Evolutionary conservation across 2,888 invertebrate species (phyloP).

Genomic region (Parnassius smintheus): DNA sequence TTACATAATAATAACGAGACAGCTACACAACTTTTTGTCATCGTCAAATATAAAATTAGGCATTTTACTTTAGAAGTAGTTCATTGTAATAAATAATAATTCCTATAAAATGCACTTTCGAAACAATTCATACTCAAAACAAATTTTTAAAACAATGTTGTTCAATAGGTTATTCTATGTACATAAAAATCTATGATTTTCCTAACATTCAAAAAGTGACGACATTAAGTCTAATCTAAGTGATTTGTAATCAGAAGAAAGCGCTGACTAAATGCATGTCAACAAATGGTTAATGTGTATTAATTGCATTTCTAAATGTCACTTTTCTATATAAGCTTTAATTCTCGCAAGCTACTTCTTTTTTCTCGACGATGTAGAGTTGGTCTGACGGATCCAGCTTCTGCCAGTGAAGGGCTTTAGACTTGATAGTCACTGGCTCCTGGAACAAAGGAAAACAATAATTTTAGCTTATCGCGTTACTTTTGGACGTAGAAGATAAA

Average conservation of each 20-base stretch:
- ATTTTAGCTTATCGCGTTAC: too few relatives aligned
- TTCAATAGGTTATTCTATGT: too few relatives aligned
- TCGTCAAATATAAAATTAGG: too few relatives aligned
- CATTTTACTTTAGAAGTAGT: too few relatives aligned
- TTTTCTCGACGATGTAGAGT: constrained; percentile 59
- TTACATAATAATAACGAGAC: too few relatives aligned
- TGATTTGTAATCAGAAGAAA: constrained; percentile 4
- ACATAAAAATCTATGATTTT: not conserved
- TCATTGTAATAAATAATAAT: too few relatives aligned
- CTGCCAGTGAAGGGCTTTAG: constrained; percentile 71
- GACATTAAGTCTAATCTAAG: not conserved
- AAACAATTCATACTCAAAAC: too few relatives aligned
- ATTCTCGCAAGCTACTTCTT: constrained; percentile 41
- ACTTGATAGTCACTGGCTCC: constrained; percentile 69
- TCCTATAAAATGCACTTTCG: too few relatives aligned
- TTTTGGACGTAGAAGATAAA: too few relatives aligned
- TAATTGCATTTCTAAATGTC: not conserved
- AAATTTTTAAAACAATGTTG: too few relatives aligned
- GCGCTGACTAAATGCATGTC: not conserved
- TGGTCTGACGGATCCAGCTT: constrained; percentile 70
- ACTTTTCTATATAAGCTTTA: constrained; percentile 34
- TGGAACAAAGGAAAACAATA: constrained; percentile 43
- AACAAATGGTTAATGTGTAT: not conserved
- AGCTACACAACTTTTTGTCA: too few relatives aligned
- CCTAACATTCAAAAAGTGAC: not conserved